Percentiles rank a stretch among this genome's conserved stretches.
phyloP scores from a whole-genome alignment of 2,113 vertebrate genomes.

The Chlorocebus sabaeus region DNA sequence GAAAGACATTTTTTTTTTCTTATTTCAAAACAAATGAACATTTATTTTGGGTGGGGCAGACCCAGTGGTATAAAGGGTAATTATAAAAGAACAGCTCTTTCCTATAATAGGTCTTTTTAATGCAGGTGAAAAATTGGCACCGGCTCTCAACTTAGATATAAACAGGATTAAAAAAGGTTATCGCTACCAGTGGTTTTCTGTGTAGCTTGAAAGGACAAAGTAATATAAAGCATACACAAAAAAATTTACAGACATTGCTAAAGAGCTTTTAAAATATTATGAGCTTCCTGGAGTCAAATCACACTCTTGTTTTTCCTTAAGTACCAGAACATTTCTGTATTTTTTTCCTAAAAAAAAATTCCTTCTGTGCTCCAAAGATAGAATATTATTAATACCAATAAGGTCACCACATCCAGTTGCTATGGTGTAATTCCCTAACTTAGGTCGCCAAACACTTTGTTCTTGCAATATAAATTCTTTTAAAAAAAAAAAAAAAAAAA shows the following conservation, averaged over 20 bases:
- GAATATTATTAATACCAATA: neutral
- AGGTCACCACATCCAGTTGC: neutral
- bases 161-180: neutral
- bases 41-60: neutral
- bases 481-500: no score
- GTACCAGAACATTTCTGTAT: neutral
- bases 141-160: neutral
- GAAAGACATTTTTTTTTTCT: neutral
- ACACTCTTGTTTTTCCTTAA: neutral
- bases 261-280: conserved; percentile 35
- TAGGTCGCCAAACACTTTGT: neutral
- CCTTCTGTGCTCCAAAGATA: neutral
- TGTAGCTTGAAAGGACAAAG: conserved; percentile 18
- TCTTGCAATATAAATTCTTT: neutral
- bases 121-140: neutral
- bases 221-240: neutral
- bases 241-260: neutral
- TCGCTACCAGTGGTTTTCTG: neutral
- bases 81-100: neutral
- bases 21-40: conserved; percentile 8
- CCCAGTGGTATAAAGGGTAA: neutral
- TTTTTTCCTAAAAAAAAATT: neutral
- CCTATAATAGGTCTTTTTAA: neutral
- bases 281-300: neutral
- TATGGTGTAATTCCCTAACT: neutral